A percentile compares a stretch with the other conserved stretches of the same genome.
Evolutionary conservation across 2,888 invertebrate genomes (phyloP).

Genomic region (Limnephilus auricula): DNA sequence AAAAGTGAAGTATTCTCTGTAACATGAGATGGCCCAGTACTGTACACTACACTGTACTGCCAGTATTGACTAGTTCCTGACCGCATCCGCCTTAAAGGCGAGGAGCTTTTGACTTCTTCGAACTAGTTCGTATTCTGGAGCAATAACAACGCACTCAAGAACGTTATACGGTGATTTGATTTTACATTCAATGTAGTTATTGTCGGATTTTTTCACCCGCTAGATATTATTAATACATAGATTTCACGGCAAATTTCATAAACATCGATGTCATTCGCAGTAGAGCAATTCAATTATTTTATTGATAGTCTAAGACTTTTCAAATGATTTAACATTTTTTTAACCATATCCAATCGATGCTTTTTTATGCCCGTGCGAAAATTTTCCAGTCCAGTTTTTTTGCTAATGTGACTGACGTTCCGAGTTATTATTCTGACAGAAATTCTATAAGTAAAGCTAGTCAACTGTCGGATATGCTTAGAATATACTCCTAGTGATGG

Average conservation of each 20-base stretch:
- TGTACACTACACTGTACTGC: neutral
- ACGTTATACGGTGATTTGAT: neutral
- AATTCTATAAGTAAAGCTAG: neutral
- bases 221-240: neutral
- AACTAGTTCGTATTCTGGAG: neutral
- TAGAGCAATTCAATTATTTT: no score
- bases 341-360: neutral
- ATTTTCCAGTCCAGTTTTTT: neutral
- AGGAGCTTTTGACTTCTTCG: neutral
- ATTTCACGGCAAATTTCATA: neutral
- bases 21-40: neutral
- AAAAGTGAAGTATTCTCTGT: neutral
- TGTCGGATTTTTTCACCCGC: no score
- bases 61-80: neutral
- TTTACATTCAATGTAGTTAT: neutral
- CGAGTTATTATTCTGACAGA: neutral
- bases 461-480: neutral
- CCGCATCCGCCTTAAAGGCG: neutral
- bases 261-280: no score
- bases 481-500: neutral
- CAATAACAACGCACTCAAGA: neutral
- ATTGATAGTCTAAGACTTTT: neutral
- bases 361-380: neutral
- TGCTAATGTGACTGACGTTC: neutral
- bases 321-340: neutral